These are phyloP conservation scores for Ladona fulva DNA, from an alignment of 1,140 invertebrate species.

Conservation along the genomic window DNA sequence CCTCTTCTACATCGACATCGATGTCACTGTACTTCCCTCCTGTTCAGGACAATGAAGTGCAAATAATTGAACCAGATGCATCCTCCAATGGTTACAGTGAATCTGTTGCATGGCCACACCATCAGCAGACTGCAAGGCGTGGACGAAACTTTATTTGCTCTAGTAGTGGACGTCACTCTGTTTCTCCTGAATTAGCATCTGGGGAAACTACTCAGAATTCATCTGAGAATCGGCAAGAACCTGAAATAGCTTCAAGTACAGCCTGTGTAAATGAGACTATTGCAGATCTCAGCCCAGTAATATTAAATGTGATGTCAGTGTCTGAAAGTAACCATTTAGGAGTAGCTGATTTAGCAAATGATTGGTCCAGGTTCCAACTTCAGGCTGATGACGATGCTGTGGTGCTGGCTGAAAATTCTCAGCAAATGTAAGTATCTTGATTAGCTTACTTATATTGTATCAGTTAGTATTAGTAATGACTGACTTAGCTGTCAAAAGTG, in stretches of 20 bases:
- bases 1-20: not conserved
- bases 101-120: too few species aligned
- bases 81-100: too few species aligned
- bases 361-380: not conserved
- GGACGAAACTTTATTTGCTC: not conserved
- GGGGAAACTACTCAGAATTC: not conserved
- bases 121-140: not conserved
- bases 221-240: not conserved
- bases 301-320: not conserved
- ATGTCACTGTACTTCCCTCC: not conserved
- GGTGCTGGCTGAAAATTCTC: too few species aligned
- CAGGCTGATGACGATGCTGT: too few species aligned
- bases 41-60: not conserved
- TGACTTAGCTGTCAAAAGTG: too few species aligned
- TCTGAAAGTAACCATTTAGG: not conserved
- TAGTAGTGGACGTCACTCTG: not conserved
- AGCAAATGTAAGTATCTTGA: too few species aligned
- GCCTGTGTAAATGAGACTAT: not conserved
- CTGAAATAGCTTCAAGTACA: not conserved
- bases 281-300: not conserved
- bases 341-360: not conserved
- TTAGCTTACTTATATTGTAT: too few species aligned
- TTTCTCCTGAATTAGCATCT: not conserved
- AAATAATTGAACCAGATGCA: not conserved
- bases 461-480: too few species aligned